Evolutionary conservation across 2,113 vertebrate species (phyloP).

Genomic region (Nesoenas mayeri): DNA sequence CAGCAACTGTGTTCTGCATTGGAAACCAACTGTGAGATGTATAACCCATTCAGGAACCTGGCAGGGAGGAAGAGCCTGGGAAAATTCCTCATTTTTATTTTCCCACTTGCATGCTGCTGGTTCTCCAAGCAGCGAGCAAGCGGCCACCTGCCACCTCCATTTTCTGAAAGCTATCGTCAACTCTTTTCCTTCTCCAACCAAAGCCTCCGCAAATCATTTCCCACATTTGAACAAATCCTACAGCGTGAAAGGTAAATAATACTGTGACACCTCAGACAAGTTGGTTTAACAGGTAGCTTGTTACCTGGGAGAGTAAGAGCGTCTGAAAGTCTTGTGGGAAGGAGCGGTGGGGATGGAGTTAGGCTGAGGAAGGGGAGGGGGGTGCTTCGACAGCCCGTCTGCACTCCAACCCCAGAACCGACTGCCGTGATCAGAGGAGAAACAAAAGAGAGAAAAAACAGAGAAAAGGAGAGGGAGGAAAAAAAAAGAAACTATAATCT

Average conservation of each 20-base stretch:
- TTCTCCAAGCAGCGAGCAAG: background rate
- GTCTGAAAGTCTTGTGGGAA: constrained; percentile 94
- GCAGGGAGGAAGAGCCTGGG: background rate
- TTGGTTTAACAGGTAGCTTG: constrained; percentile 76
- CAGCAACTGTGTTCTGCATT: constrained; percentile 34
- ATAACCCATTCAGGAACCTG: background rate
- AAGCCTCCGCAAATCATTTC: background rate
- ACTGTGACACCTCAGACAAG: constrained; percentile 82
- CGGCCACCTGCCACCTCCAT: rapidly evolving
- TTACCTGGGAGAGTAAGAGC: constrained; percentile 98
- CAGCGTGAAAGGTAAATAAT: constrained; percentile 71
- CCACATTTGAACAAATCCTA: background rate
- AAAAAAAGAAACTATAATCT: constrained; percentile 76
- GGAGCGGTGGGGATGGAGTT: constrained; percentile 92
- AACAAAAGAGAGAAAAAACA: constrained; percentile 60
- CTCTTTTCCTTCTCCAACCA: background rate
- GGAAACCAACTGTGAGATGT: constrained; percentile 10
- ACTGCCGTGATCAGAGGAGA: constrained; percentile 85
- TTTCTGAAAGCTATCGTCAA: background rate
- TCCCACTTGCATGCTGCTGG: background rate
- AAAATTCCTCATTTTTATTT: background rate
- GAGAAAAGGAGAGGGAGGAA: constrained; percentile 61
- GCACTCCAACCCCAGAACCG: constrained; percentile 98
- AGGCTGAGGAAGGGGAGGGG: constrained; percentile 91
- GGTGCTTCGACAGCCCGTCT: constrained; percentile 93